These are phyloP conservation scores for Dynastes maya DNA, from an alignment of 2,888 invertebrate genomes.

Conservation along the genomic window DNA sequence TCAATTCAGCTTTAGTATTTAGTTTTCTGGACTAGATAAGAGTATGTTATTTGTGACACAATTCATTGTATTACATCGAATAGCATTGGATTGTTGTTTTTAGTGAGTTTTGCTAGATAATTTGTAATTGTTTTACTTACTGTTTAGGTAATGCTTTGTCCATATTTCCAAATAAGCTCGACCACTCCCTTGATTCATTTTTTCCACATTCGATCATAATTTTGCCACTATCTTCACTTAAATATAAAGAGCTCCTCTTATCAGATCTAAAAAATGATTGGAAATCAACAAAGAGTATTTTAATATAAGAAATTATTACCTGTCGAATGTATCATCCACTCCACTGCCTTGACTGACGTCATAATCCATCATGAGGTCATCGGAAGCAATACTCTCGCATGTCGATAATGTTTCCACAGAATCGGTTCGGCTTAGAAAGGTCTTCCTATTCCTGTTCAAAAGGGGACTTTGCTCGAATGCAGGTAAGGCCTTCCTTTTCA, in stretches of 20 bases:
- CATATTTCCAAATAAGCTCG: constrained; percentile 70
- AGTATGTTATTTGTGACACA: too few species aligned
- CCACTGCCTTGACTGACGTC: constrained; percentile 73
- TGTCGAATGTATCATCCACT: constrained; percentile 65
- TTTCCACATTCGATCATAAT: constrained; percentile 64
- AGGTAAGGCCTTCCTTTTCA: constrained; percentile 64
- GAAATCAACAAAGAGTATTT: not conserved
- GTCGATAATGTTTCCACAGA: constrained; percentile 89
- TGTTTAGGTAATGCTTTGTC: constrained; percentile 59
- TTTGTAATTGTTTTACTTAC: constrained; percentile 55
- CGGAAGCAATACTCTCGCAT: constrained; percentile 87
- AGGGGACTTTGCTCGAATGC: constrained; percentile 69
- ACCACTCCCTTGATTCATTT: constrained; percentile 74
- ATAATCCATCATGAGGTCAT: constrained; percentile 91
- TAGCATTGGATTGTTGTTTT: too few species aligned
- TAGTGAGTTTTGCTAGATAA: not conserved
- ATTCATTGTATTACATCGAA: too few species aligned
- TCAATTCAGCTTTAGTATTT: too few species aligned
- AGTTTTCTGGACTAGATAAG: too few species aligned
- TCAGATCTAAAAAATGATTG: constrained; percentile 60
- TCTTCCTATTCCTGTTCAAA: constrained; percentile 61
- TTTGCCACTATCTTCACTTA: constrained; percentile 70
- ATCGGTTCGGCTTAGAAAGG: constrained; percentile 71
- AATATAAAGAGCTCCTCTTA: constrained; percentile 71
- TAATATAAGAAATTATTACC: not conserved